Evolutionary conservation across 1,140 invertebrate species (phyloP).

Genomic region (Drosophila sechellia): DNA sequence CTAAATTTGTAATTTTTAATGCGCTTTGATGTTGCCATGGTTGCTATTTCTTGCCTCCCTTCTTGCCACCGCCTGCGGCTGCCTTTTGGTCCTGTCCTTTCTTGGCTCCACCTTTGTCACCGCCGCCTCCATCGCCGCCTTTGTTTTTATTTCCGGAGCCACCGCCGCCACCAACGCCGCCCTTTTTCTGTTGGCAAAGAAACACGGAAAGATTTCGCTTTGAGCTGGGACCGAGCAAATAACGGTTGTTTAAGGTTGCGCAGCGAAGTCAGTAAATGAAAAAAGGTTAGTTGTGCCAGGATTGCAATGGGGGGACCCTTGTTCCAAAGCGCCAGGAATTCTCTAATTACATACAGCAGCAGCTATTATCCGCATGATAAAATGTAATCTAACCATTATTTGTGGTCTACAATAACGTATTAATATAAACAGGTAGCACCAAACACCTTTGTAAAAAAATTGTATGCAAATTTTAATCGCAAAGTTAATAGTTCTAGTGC

Average conservation of each 20-base stretch:
- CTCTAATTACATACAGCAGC: background rate
- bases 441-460: too few species aligned
- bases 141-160: slow-evolving; percentile 68
- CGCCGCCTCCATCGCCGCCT: slow-evolving; percentile 44
- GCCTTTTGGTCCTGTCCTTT: slow-evolving; percentile 77
- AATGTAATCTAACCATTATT: background rate
- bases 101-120: slow-evolving; percentile 74
- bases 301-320: background rate
- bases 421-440: background rate
- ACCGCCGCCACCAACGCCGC: slow-evolving; percentile 32
- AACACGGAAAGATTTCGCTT: slow-evolving; percentile 54
- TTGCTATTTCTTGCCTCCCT: slow-evolving; percentile 79
- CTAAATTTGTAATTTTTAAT: slow-evolving; percentile 55
- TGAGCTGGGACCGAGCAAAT: slow-evolving; percentile 38
- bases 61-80: slow-evolving; percentile 59
- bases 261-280: slow-evolving; percentile 44
- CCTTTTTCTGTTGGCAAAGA: slow-evolving; percentile 74
- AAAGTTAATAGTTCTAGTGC: background rate
- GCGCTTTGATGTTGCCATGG: slow-evolving; percentile 46
- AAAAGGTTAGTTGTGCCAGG: slow-evolving; percentile 29
- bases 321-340: background rate
- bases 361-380: background rate
- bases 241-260: slow-evolving; percentile 50
- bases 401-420: background rate
- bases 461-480: too few species aligned